These are phyloP conservation scores for Prenolepis imparis DNA, from an alignment of 2,888 invertebrate species.

Conservation along the genomic window DNA sequence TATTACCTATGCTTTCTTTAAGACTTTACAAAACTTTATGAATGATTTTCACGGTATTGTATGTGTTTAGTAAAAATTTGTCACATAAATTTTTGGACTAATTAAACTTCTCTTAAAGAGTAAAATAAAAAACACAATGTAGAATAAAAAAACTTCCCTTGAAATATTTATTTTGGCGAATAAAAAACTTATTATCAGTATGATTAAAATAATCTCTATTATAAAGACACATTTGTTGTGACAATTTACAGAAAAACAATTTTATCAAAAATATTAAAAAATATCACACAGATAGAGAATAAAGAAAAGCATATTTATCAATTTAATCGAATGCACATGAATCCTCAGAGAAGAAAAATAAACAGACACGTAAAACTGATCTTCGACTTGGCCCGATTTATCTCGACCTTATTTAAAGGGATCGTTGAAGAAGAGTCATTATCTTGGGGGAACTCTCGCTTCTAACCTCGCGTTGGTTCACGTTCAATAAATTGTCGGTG, in stretches of 20 bases:
- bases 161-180: conserved; percentile 4
- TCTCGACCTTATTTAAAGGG: conserved; percentile 60
- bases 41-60: no score
- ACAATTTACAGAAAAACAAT: not conserved
- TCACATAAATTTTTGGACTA: not conserved
- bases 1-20: no score
- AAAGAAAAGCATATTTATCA: conserved; percentile 12
- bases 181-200: not conserved
- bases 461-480: conserved; percentile 72
- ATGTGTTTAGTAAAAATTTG: not conserved
- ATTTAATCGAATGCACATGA: not conserved
- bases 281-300: not conserved
- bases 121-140: not conserved
- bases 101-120: not conserved
- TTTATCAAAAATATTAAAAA: not conserved
- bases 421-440: conserved; percentile 69
- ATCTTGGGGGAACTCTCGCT: conserved; percentile 70
- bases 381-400: conserved; percentile 43
- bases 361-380: conserved; percentile 41
- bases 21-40: no score
- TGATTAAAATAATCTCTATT: not conserved
- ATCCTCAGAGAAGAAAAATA: conserved; percentile 23
- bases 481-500: conserved; percentile 72
- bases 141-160: not conserved
- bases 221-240: not conserved